These are phyloP conservation scores for Acromyrmex echinatior DNA, from an alignment of 1,140 invertebrate species.

Conservation along the genomic window DNA sequence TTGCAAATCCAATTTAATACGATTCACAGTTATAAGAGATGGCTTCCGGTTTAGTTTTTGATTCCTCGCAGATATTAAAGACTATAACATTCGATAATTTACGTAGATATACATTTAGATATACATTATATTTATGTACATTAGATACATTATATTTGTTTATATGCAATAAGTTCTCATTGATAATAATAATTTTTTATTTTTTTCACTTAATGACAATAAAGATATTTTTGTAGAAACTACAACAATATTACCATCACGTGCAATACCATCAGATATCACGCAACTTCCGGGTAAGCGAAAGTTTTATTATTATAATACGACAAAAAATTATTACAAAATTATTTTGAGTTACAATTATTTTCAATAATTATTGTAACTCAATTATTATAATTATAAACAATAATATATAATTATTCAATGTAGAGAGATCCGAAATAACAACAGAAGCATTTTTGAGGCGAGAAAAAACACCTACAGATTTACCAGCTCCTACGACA, in stretches of 20 bases:
- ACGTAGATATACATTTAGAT: no score
- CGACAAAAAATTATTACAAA: neutral
- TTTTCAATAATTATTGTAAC: neutral
- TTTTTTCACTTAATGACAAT: neutral
- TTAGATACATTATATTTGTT: neutral
- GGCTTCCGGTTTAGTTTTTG: slow-evolving; percentile 37
- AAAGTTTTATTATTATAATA: slow-evolving; percentile 29
- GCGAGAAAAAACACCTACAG: slow-evolving; percentile 45
- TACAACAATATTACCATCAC: neutral
- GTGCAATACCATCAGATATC: neutral
- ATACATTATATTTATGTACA: neutral
- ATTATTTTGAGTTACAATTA: neutral
- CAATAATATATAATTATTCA: slow-evolving; percentile 3
- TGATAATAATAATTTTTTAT: slow-evolving; percentile 1
- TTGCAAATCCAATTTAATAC: slow-evolving; percentile 26
- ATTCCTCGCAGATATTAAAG: neutral
- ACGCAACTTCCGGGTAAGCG: slow-evolving; percentile 40
- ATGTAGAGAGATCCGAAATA: slow-evolving; percentile 41
- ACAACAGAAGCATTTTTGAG: slow-evolving; percentile 10
- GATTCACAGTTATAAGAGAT: neutral
- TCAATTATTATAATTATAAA: neutral
- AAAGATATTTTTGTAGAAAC: slow-evolving; percentile 58
- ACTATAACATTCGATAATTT: neutral
- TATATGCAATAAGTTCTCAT: neutral
- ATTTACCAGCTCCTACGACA: slow-evolving; percentile 56